Evolutionary conservation across 2,113 vertebrate genomes (phyloP), one percentile per base, ranked within the genome.

Genomic region (Illadopsis cleaveri): DNA sequence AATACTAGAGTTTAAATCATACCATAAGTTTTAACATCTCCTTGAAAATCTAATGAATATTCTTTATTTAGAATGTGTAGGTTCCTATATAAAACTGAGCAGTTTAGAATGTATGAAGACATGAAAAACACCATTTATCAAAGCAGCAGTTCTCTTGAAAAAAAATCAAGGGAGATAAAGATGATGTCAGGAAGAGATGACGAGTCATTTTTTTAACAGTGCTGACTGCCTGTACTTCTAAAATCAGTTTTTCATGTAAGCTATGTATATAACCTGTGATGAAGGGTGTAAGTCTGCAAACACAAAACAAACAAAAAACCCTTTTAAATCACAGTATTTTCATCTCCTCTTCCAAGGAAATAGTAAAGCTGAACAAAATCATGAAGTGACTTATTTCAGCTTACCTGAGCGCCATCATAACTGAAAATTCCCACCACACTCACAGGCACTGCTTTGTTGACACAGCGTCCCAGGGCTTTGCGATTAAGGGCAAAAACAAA

Each of bases 381-480:
- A 56, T 1, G 3, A 65, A 31, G 45, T 15, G 40, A 30, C 5
- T 8, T 17, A 37, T 65, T 65, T 47, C 44, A 85, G 76, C 98
- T 97, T 90, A 99, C 99, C 99, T 99, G 99, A 60, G 99, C 99
- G 2, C 99, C 99, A 28, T 99, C 99, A 5, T 99, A 99, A 96
- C 99, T 99, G 97, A 99, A 99, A 95, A 99, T 98, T n/a, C 99
- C 99, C 86, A 99, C 99, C 71, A 99, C 98, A 3, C 99, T 99
- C 86, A 99, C 99, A 11, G 99, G 99, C 61, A 99, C 99, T 1
- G 98, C 98, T 97, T 99, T 99, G 96, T 99, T 99, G 94, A 99
- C 97, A 60, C 99, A 99, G 65, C 98, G 99, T 23, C 99, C 99
- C n/a, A 99, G 95, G 50, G 99, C 98, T 97, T 99, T 99, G 93